phyloP scores from a whole-genome alignment of 2,113 vertebrate species.

The Sitta europaea region DNA sequence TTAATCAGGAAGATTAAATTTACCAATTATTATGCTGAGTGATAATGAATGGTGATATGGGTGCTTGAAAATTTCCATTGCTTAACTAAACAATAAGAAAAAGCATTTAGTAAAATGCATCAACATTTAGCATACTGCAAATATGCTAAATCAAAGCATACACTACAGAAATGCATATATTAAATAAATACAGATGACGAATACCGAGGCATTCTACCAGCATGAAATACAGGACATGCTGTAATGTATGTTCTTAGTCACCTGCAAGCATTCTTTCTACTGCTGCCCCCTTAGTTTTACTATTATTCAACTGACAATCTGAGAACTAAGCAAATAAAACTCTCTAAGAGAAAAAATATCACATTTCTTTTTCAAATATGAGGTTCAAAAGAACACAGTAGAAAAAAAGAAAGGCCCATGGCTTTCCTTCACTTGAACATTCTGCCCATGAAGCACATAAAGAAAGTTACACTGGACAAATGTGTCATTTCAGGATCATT shows the following conservation, averaged over 20 bases:
- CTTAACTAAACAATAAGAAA: neutral
- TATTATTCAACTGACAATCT: neutral
- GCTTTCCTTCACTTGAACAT: neutral
- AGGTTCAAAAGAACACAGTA: neutral
- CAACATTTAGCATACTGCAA: neutral
- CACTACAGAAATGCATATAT: neutral
- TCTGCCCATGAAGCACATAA: neutral
- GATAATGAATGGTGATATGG: neutral
- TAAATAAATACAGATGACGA: neutral
- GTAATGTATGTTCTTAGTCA: neutral
- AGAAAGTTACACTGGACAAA: neutral
- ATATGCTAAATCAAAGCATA: neutral
- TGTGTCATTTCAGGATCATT: neutral
- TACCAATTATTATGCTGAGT: neutral
- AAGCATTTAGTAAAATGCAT: neutral
- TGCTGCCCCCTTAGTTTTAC: neutral
- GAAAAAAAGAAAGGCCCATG: neutral
- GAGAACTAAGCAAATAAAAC: neutral
- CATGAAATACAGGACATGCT: neutral
- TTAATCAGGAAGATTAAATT: constrained; percentile 40
- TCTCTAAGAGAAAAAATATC: neutral
- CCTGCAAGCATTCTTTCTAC: neutral
- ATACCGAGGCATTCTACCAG: neutral
- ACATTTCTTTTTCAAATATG: neutral
- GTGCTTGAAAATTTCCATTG: neutral